Evolutionary conservation across 2,888 invertebrate genomes (phyloP), one percentile per base, ranked within the genome.

Genomic region (Agrotis clavis): DNA sequence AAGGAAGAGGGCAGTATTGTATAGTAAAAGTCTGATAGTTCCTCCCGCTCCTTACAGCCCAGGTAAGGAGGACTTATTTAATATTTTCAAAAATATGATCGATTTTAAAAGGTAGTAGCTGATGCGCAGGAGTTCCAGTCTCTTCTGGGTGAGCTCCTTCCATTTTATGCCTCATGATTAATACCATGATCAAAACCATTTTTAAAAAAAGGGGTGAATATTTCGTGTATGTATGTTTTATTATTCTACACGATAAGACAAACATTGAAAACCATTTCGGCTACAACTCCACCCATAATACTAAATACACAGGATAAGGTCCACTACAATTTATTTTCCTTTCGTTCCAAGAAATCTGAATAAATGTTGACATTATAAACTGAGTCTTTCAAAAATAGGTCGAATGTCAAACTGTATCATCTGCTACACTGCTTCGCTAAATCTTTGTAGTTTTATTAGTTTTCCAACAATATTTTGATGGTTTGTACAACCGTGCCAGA

Each of bases 391-490:
- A n/a, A 63, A 85, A 83, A 74, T 74, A 73, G 73, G 70, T 64
- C 83, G 56, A 60, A 74, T 79, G 67, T 76, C 82, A 65, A 66
- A 74, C 47, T 53, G 56, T 75, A 78, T 74, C 72, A 71, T 78
- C 78, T 86, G 67, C 16, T 65, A 41, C 35, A 56, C 47, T 57
- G 67, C 18, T 65, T 35, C 45, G 61, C 60, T 59, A 57, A 64
- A 70, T 76, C 71, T 65, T 71, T 50, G n/a, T 51, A 72, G 54
- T 71, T 86, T 82, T 80, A 85, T 84, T 78, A 59, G 63, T 73
- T 71, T 79, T 73, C 80, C 60, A 65, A 67, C 68, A 74, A 72
- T 80, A 75, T 80, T 75, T 70, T 76, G 65, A 77, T 77, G n/a
- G 67, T 68, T 60, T 45, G 45, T 50, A 65, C 69, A 63, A 64